These are phyloP conservation scores for Tupiocoris notatus DNA, from an alignment of 2,888 invertebrate species.

Conservation along the genomic window DNA sequence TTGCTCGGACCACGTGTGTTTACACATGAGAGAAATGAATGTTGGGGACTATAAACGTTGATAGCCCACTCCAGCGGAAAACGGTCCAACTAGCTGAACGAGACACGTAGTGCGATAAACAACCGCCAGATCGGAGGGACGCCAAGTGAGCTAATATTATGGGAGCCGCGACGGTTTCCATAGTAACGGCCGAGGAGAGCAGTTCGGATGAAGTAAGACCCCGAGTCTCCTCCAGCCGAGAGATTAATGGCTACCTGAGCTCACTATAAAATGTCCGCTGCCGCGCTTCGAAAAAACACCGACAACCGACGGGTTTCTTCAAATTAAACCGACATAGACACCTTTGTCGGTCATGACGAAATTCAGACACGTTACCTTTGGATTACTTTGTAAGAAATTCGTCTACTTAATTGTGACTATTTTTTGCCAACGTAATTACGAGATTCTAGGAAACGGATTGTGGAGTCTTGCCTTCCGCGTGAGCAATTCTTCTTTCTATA, in stretches of 20 bases:
- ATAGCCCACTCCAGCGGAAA: constrained; percentile 12
- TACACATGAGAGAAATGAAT: not conserved
- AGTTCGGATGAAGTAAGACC: not conserved
- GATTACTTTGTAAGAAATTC: no score
- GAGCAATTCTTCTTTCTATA: no score
- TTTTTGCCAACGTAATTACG: no score
- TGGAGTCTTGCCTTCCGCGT: no score
- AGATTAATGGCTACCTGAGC: constrained; percentile 39
- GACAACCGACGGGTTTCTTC: no score
- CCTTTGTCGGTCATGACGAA: no score
- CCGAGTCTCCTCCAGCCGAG: not conserved
- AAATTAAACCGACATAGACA: no score
- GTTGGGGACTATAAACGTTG: not conserved
- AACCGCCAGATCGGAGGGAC: constrained; percentile 29
- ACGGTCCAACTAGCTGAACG: constrained; percentile 8
- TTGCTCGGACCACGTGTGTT: not conserved
- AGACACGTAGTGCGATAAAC: constrained; percentile 19
- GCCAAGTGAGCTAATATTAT: constrained; percentile 3
- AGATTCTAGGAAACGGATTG: no score
- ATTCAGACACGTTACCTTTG: no score
- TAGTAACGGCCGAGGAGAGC: constrained; percentile 8
- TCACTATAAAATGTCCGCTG: constrained; percentile 27
- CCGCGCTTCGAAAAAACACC: no score
- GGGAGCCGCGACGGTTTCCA: constrained; percentile 19
- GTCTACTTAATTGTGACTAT: no score